Evolutionary conservation across 1,140 invertebrate species (phyloP).

Genomic region (Drosophila pseudoananassae): DNA sequence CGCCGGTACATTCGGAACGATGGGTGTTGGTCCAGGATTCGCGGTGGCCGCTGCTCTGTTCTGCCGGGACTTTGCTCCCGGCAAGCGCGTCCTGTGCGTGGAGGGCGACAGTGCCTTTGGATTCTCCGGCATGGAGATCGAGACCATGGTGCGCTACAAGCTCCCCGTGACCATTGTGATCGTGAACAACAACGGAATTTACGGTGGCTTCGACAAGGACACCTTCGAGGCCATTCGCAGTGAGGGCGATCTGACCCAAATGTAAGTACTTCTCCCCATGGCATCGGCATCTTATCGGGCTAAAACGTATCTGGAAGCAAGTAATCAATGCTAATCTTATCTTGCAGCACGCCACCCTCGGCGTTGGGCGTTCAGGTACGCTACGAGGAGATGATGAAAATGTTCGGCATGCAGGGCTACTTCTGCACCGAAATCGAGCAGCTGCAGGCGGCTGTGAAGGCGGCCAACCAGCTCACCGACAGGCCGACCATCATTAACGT

Average conservation of each 20-base stretch:
- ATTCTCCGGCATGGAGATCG: slow-evolving; percentile 98
- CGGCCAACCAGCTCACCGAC: slow-evolving; percentile 88
- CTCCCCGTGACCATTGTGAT: slow-evolving; percentile 96
- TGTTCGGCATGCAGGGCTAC: slow-evolving; percentile 93
- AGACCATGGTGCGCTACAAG: slow-evolving; percentile 97
- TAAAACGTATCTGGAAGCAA: slow-evolving; percentile 26
- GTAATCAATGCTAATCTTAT: slow-evolving; percentile 54
- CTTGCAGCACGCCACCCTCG: slow-evolving; percentile 91
- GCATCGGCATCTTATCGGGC: slow-evolving; percentile 9
- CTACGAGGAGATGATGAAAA: slow-evolving; percentile 95
- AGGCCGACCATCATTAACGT: slow-evolving; percentile 95
- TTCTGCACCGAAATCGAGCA: slow-evolving; percentile 91
- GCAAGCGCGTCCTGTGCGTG: slow-evolving; percentile 93
- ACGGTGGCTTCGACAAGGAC: slow-evolving; percentile 92
- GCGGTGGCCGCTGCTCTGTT: slow-evolving; percentile 96
- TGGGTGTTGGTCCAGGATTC: slow-evolving; percentile 98
- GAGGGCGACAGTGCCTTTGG: slow-evolving; percentile 99
- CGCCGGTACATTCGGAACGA: slow-evolving; percentile 97
- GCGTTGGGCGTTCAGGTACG: slow-evolving; percentile 90
- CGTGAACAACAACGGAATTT: slow-evolving; percentile 98
- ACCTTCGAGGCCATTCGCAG: slow-evolving; percentile 89
- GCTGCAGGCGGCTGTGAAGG: slow-evolving; percentile 88
- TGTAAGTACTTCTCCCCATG: slow-evolving; percentile 84
- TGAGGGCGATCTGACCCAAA: slow-evolving; percentile 87
- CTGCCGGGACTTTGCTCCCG: slow-evolving; percentile 91